A percentile compares a stretch with the other conserved stretches of the same genome.
Conservation (phyloP, 2,888 invertebrate species). For the Hymenopus coronatus region DNA sequence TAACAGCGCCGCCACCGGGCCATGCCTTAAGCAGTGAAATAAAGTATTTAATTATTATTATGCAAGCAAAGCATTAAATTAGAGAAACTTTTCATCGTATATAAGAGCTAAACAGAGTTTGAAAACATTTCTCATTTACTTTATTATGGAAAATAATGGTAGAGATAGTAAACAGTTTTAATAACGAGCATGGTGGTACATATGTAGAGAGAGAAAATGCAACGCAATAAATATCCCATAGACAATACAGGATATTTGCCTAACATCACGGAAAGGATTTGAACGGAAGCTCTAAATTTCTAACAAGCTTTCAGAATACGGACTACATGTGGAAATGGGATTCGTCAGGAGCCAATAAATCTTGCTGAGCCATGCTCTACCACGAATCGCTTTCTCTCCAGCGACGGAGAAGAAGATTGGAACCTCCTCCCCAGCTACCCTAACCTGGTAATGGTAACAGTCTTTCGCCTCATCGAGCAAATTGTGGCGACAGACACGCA, state of each 20-base stretch:
- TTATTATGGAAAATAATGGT: neutral
- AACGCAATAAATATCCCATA: neutral
- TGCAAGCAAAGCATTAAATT: too few relatives aligned
- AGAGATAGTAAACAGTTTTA: neutral
- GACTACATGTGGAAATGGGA: neutral
- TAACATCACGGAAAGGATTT: neutral
- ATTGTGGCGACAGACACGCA: neutral
- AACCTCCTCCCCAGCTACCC: neutral
- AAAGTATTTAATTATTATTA: too few relatives aligned
- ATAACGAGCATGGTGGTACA: neutral
- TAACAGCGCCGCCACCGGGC: too few relatives aligned
- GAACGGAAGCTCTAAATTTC: neutral
- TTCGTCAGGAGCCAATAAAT: neutral
- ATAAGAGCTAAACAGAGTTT: too few relatives aligned
- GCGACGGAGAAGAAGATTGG: neutral
- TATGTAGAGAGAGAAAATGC: neutral
- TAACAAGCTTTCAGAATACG: neutral
- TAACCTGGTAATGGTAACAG: neutral
- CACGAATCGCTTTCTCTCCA: neutral
- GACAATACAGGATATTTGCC: neutral
- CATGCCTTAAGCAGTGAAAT: too few relatives aligned
- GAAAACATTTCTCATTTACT: too few relatives aligned
- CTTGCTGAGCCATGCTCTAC: neutral
- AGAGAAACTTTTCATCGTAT: too few relatives aligned
- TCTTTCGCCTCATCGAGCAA: neutral